Conservation (phyloP, 2,888 invertebrate genomes). For the Plutella xylostella region DNA sequence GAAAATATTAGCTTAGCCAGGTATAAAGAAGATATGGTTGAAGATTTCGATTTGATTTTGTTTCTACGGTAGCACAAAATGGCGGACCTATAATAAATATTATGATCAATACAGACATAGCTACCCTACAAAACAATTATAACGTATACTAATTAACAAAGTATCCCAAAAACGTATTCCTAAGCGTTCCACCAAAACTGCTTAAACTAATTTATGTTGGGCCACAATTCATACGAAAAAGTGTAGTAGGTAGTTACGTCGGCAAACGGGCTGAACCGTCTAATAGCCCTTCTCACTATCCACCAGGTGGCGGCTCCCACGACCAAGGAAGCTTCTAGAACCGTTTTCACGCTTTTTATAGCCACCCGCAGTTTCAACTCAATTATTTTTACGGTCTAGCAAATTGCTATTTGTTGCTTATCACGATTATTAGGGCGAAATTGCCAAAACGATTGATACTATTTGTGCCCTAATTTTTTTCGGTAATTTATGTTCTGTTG, state of each 20-base stretch:
- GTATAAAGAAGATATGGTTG: too few relatives aligned
- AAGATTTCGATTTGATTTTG: too few relatives aligned
- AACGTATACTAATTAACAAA: too few relatives aligned
- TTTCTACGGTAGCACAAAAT: too few relatives aligned
- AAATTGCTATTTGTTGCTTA: conserved; percentile 70
- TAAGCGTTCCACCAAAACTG: too few relatives aligned
- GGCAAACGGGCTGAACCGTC: conserved; percentile 45
- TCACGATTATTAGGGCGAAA: conserved; percentile 61
- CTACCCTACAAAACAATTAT: too few relatives aligned
- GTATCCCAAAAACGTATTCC: too few relatives aligned
- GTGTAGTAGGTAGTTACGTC: conserved; percentile 43
- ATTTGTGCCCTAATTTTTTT: conserved; percentile 18
- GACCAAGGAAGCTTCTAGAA: conserved; percentile 63
- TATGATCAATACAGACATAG: too few relatives aligned
- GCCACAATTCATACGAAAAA: not conserved
- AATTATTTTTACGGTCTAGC: conserved; percentile 67
- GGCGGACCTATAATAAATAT: too few relatives aligned
- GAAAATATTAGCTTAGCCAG: too few relatives aligned
- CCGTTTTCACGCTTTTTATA: conserved; percentile 68
- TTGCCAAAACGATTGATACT: conserved; percentile 59
- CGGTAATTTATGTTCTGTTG: not conserved
- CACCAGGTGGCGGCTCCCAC: conserved; percentile 57
- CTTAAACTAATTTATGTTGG: too few relatives aligned
- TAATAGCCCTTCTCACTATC: conserved; percentile 50
- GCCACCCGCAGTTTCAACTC: conserved; percentile 68